phyloP scores from a whole-genome alignment of 2,797 vertebrate species.

The Sebastolobus alascanus region DNA sequence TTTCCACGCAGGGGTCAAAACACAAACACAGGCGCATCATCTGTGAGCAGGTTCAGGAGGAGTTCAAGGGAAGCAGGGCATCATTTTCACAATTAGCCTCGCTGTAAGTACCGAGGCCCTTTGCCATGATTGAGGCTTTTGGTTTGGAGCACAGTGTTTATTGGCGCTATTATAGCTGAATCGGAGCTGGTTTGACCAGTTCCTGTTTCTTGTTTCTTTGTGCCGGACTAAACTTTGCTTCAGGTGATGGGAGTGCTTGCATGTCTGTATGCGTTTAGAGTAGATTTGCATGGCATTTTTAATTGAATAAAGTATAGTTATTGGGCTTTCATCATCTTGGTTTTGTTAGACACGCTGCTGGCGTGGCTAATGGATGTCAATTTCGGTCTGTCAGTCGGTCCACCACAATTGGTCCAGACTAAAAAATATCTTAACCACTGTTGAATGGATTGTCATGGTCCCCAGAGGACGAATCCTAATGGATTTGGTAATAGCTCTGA shows the following conservation, averaged over 20 bases:
- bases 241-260: constrained; percentile 18
- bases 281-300: background rate
- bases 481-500: background rate
- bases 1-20: constrained; percentile 71
- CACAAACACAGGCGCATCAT: constrained; percentile 56
- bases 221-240: constrained; percentile 3
- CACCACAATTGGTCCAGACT: background rate
- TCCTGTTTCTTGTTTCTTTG: constrained; percentile 32
- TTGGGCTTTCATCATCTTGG: background rate
- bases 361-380: background rate
- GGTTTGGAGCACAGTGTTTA: constrained; percentile 27
- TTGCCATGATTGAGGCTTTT: constrained; percentile 34
- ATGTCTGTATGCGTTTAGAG: constrained; percentile 27
- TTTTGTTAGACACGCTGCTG: background rate
- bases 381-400: fast-evolving
- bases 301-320: background rate
- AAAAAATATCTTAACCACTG: background rate
- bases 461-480: background rate
- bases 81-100: constrained; percentile 67
- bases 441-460: background rate
- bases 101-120: constrained; percentile 46
- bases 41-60: constrained; percentile 64
- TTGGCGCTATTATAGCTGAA: constrained; percentile 27
- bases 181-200: constrained; percentile 43
- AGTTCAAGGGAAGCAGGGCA: constrained; percentile 73